phyloP scores from a whole-genome alignment of 1,140 invertebrate species.

The Neodiprion fabricii region DNA sequence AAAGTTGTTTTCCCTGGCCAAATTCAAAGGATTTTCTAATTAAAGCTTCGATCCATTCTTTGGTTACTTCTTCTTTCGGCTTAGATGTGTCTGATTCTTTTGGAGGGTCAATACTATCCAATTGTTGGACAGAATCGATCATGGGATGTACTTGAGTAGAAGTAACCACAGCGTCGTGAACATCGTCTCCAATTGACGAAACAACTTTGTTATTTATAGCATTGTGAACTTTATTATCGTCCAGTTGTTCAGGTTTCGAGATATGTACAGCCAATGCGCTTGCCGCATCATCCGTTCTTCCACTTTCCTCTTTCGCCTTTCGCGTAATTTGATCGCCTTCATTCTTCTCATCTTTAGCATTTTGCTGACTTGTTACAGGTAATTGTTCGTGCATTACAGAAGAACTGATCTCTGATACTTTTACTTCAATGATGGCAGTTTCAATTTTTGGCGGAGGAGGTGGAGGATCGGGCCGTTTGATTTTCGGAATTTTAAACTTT shows the following conservation, averaged over 20 bases:
- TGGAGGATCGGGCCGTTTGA: slow-evolving; percentile 52
- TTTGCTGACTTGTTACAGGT: neutral
- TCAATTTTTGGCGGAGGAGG: slow-evolving; percentile 27
- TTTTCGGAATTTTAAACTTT: slow-evolving; percentile 72
- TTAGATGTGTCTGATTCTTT: slow-evolving; percentile 10
- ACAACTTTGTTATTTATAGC: neutral
- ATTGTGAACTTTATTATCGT: neutral
- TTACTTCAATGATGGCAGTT: neutral
- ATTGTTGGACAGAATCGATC: too few species aligned
- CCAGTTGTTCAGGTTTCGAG: neutral
- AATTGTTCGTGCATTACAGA: neutral
- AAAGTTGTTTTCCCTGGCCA: slow-evolving; percentile 40
- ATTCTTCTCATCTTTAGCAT: neutral
- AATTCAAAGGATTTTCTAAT: slow-evolving; percentile 43
- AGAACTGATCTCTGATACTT: slow-evolving; percentile 1
- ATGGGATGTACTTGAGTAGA: too few species aligned
- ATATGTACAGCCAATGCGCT: neutral
- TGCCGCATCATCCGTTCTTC: neutral
- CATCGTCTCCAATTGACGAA: neutral
- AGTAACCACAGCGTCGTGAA: too few species aligned
- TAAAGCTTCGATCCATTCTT: slow-evolving; percentile 39
- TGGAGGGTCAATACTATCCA: neutral
- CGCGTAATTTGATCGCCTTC: neutral
- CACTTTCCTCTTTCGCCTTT: neutral
- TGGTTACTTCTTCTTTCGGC: slow-evolving; percentile 24